Evolutionary conservation across 2,113 vertebrate genomes (phyloP).

Genomic region (Siphamia tubifer): DNA sequence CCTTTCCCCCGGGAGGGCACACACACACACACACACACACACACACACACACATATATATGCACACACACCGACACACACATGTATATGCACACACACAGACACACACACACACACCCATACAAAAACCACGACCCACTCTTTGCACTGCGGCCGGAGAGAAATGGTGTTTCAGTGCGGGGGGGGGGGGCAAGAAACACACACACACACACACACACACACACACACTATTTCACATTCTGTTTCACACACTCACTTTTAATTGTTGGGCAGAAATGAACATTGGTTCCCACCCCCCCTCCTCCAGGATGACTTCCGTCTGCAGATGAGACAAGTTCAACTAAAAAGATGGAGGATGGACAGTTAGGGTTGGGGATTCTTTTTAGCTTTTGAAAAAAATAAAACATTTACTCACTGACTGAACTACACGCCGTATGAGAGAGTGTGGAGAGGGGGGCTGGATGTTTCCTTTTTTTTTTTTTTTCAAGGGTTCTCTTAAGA

Average conservation of each 20-base stretch:
- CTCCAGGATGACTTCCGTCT: constrained; percentile 79
- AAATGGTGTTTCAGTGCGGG: constrained; percentile 88
- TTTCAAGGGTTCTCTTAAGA: constrained; percentile 17
- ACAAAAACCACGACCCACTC: constrained; percentile 89
- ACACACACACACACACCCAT: constrained; percentile 82
- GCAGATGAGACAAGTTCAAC: constrained; percentile 81
- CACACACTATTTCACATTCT: background rate
- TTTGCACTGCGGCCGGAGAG: constrained; percentile 84
- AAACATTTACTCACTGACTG: constrained; percentile 19
- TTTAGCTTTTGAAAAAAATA: background rate
- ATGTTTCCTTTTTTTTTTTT: constrained; percentile 17
- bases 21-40: constrained; percentile 71
- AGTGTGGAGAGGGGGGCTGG: background rate
- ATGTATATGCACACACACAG: constrained; percentile 68
- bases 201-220: background rate
- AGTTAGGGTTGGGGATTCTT: background rate
- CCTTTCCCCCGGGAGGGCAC: constrained; percentile 90
- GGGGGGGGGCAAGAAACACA: too few species aligned
- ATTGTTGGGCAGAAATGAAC: constrained; percentile 92
- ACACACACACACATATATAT: background rate
- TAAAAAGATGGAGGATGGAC: constrained; percentile 7
- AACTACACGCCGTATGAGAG: constrained; percentile 7
- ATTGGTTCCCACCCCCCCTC: constrained; percentile 82
- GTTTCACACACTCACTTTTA: constrained; percentile 70
- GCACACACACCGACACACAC: too few species aligned